Evolutionary conservation across 2,888 invertebrate species (phyloP), one percentile per base, ranked within the genome.

Genomic region (Pammene fasciana): DNA sequence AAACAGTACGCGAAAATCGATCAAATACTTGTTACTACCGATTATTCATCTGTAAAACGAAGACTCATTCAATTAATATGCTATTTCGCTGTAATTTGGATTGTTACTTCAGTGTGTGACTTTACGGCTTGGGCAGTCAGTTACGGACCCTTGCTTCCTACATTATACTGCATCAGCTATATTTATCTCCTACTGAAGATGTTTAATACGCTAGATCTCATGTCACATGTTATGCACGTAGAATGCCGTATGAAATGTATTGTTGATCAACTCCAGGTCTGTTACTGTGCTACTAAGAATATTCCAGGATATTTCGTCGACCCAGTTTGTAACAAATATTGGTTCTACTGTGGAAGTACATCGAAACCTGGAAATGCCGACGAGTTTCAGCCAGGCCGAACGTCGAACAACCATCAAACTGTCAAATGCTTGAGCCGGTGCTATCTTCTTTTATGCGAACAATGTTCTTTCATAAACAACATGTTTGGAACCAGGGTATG

Each of bases 401-500:
- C 65, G 5, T 8, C 55, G 4, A 70, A 76, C 11, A 72, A 76
- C 14, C 72, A 66, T 9, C 60, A 74, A 18, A 76, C 82, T 72
- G 75, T 86, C 8, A 81, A 83, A 70, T 78, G 74, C 67, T 73
- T 90, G 5, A 80, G 78, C 34, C 83, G 80, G 72, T 87, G 87
- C 73, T 90, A 90, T 70, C 75, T 90, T 60, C 72, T 87, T 71
- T 68, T 90, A 43, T 81, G 79, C 7, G 88, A 90, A 67, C 90
- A 89, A 79, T 82, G 84, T 6, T 76, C 73, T 7, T 89, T 84
- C 70, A 82, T 90, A 38, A 90, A 90, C 75, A 78, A 77, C 73
- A 85, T 88, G 81, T 89, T 80, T 75, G 90, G 90, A 71, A 76
- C 85, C 50, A 80, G 90, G 82, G 90, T 90, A 82, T 83, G 86